Evolutionary conservation across 2,113 vertebrate species (phyloP).

Genomic region (Benitochromis conjunctus): DNA sequence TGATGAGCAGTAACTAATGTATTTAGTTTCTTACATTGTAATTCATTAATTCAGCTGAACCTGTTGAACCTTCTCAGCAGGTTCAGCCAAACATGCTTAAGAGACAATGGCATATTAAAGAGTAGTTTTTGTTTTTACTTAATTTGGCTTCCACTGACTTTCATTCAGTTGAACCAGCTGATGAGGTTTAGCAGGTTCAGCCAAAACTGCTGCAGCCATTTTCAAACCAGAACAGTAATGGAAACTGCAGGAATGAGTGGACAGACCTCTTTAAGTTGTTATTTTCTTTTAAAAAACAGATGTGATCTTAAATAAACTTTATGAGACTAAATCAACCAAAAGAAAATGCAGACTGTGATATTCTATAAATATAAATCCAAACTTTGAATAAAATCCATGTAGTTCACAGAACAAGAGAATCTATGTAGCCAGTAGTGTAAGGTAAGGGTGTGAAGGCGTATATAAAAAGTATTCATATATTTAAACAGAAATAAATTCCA

Average conservation of each 20-base stretch:
- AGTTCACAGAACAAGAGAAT: neutral
- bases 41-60: neutral
- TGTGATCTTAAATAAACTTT: neutral
- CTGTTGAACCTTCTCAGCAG: neutral
- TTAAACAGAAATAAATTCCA: neutral
- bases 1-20: neutral
- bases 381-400: neutral
- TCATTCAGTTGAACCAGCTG: neutral
- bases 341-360: rapidly evolving
- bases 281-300: neutral
- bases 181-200: neutral
- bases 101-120: neutral
- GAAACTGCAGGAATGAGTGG: neutral
- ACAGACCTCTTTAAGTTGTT: neutral
- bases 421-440: rapidly evolving
- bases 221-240: rapidly evolving
- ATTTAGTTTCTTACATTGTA: neutral
- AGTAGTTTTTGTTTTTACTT: rapidly evolving
- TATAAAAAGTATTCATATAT: neutral
- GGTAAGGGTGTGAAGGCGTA: neutral
- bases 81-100: neutral
- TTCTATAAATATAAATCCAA: neutral
- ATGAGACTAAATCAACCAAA: neutral
- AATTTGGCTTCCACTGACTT: rapidly evolving
- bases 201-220: neutral